Evolutionary conservation across 2,113 vertebrate species (phyloP), one percentile per base, ranked within the genome.

Genomic region (Misgurnus mizolepis): DNA sequence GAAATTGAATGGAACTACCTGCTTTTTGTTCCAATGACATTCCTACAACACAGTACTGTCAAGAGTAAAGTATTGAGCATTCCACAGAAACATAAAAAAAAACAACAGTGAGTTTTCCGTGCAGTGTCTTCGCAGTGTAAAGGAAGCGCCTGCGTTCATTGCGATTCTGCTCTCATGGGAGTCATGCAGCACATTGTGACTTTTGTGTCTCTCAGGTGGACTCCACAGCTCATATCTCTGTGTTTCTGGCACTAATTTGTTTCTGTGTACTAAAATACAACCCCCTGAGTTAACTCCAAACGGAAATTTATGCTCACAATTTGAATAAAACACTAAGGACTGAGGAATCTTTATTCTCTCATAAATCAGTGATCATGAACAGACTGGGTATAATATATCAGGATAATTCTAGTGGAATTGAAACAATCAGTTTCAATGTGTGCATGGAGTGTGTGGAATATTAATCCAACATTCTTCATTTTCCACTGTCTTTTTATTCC

Each of bases 211-310:
- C 78, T 71, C 55, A 18, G 56, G 58, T 79, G 78, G 68, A 71
- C 56, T 50, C 71, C 41, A 7, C 67, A 22, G 56, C 56, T 50
- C 68, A 80, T 64, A 53, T 80, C 39, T 73, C 58, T 22, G 45
- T 53, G 60, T 65, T 71, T 79, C 12, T 80, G 60, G 58, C 75
- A 77, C n/a, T 80, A 53, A 79, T 70, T 62, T 79, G 56, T 62
- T 79, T 50, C 67, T 71, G 67, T 66, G 68, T 64, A 79, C 56
- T 15, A 45, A 49, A 71, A 71, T 71, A 62, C 27, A 43, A 79
- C 18, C 56, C 41, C 10, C 27, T 12, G 53, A 41, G n/a, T 72
- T 62, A 64, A n/a, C 10, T 9, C 49, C 69, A 77, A 66, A 66
- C 61, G 67, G 27, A 80, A 65, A 80, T 80, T 73, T 73, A 73